Percentiles rank a stretch among this genome's conserved stretches.
Conservation (phyloP, 2,113 vertebrate genomes). For the Tetrax tetrax region DNA sequence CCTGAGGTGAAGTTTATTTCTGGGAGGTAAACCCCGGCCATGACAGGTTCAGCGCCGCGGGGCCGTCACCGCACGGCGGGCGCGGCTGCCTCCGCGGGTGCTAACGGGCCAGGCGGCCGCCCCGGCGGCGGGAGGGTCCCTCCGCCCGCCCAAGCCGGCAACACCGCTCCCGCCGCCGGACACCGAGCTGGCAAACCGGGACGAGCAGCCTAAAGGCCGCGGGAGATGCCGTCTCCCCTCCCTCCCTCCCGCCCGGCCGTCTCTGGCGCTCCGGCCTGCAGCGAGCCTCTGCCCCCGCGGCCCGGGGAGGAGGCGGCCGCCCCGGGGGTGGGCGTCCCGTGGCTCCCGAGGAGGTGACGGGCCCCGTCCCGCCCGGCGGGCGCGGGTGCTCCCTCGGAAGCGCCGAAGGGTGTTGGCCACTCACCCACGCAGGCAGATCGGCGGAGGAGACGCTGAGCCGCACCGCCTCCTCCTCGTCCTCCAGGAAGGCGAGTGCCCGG, state of each 20-base stretch:
- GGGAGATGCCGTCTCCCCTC: neutral
- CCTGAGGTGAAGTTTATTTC: neutral
- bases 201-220: rapidly evolving
- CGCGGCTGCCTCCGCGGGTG: neutral
- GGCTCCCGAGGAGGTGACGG: neutral
- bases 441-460: constrained; percentile 78
- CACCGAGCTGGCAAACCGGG: neutral
- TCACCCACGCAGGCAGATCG: constrained; percentile 93
- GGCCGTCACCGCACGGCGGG: neutral
- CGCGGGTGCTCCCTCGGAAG: neutral
- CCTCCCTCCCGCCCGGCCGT: neutral
- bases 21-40: neutral
- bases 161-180: neutral
- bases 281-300: neutral
- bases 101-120: neutral
- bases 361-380: neutral
- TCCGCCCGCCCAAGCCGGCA: neutral
- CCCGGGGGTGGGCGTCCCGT: neutral
- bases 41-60: neutral
- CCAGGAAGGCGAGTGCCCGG: constrained; percentile 87
- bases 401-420: constrained; percentile 54
- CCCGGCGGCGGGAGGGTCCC: neutral
- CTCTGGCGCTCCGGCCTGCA: neutral
- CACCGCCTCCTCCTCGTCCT: constrained; percentile 82
- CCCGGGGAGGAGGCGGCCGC: neutral